Evolutionary conservation across 2,888 invertebrate genomes (phyloP).

Genomic region (Drosophila diplacantha): DNA sequence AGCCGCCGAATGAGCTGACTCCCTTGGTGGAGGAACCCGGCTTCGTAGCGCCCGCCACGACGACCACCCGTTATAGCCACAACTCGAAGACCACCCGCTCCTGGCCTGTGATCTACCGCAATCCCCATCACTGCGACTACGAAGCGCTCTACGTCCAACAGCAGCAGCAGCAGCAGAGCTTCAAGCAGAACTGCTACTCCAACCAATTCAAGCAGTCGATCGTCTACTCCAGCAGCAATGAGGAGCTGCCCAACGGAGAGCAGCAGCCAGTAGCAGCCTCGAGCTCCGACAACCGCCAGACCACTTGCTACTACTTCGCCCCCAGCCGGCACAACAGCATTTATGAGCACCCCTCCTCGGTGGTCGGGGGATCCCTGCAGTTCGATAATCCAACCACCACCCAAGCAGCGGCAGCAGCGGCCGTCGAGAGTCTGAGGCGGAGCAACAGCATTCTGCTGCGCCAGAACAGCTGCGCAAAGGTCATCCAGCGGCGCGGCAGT

Average conservation of each 20-base stretch:
- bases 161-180: slow-evolving; percentile 59
- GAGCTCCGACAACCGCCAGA: slow-evolving; percentile 54
- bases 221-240: slow-evolving; percentile 75
- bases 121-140: slow-evolving; percentile 77
- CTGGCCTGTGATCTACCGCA: slow-evolving; percentile 78
- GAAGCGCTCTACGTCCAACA: slow-evolving; percentile 75
- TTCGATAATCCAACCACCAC: slow-evolving; percentile 72
- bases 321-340: slow-evolving; percentile 76
- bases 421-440: slow-evolving; percentile 72
- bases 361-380: slow-evolving; percentile 73
- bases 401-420: slow-evolving; percentile 73
- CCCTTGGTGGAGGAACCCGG: slow-evolving; percentile 61
- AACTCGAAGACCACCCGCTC: slow-evolving; percentile 77
- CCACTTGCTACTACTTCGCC: slow-evolving; percentile 75
- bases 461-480: slow-evolving; percentile 76
- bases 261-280: slow-evolving; percentile 34
- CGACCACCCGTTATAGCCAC: slow-evolving; percentile 73
- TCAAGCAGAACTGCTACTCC: slow-evolving; percentile 75
- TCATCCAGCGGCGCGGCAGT: slow-evolving; percentile 71
- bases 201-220: slow-evolving; percentile 76
- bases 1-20: slow-evolving; percentile 69
- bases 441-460: slow-evolving; percentile 75
- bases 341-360: slow-evolving; percentile 76
- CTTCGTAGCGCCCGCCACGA: slow-evolving; percentile 44
- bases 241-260: slow-evolving; percentile 62